These are phyloP conservation scores for Lateolabrax maculatus DNA, from an alignment of 2,797 vertebrate genomes.

Conservation along the genomic window DNA sequence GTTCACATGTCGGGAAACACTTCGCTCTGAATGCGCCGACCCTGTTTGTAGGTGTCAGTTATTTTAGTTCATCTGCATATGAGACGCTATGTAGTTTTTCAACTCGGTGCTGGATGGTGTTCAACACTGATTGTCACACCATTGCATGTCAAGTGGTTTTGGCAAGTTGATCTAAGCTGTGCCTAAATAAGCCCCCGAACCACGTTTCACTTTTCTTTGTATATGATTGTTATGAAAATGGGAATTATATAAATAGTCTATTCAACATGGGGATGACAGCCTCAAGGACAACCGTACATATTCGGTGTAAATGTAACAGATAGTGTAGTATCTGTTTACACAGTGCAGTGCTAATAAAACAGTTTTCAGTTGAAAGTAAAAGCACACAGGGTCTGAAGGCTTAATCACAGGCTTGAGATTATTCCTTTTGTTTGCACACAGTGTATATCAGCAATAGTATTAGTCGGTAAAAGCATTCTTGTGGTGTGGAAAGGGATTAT, in stretches of 20 bases:
- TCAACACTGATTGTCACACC: conserved; percentile 58
- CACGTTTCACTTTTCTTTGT: not conserved
- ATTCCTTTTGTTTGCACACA: conserved; percentile 72
- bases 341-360: not conserved
- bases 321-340: conserved; percentile 18
- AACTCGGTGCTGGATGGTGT: conserved; percentile 46
- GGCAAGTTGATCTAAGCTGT: conserved; percentile 43
- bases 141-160: conserved; percentile 44
- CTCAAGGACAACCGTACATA: not conserved
- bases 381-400: conserved; percentile 30
- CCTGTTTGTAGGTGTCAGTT: conserved; percentile 48
- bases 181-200: conserved; percentile 13
- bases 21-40: conserved; percentile 41
- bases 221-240: not conserved
- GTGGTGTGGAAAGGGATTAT: conserved; percentile 68
- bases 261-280: not conserved
- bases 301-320: not conserved
- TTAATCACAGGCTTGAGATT: conserved; percentile 50
- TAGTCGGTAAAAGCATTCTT: conserved; percentile 49
- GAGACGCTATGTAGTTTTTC: conserved; percentile 55
- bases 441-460: conserved; percentile 48
- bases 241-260: not conserved
- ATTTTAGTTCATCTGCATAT: conserved; percentile 63
- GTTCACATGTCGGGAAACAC: conserved; percentile 16
- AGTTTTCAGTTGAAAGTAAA: conserved; percentile 13